Evolutionary conservation across 2,888 invertebrate genomes (phyloP), one percentile per base, ranked within the genome.

Genomic region (Caenorhabditis imperialis): DNA sequence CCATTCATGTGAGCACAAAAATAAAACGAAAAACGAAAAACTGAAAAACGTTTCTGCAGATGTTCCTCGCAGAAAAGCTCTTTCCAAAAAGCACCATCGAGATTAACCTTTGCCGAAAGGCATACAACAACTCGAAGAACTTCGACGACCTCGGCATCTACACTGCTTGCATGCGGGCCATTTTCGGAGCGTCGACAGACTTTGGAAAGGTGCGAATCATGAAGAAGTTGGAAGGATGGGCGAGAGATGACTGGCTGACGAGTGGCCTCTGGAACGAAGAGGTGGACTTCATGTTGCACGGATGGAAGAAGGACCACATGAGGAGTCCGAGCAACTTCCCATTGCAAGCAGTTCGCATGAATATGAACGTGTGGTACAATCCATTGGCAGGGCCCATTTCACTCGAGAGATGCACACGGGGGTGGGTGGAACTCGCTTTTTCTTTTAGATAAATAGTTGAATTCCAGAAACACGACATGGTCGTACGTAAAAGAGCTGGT

Each of bases 171-270:
- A 71, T 74, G 2, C 62, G 81, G 20, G 16, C 51, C 2, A 63
- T 85, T 12, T 60, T 63, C 44, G 54, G 54, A 1, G 40, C 20
- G 0, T 10, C 14, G 2, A 60, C 62, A 0, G 69, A 75, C 23
- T 58, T 77, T 18, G 79, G 62, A 3, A 69, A 58, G 27, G 35
- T 77, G 0, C 48, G 65, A 44, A 70, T 79, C n/a, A 53, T 73
- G 45, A 27, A 25, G 37, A 79, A 77, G 48, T 73, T 77, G 25
- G n/a, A 37, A 18, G 42, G 69, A 5, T 78, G 78, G 77, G 55
- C 71, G 2, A 22, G 81, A 16, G 81, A 81, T 44, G 78, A 77
- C 6, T 81, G 81, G 81, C 51, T 81, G 35, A 77, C 81, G 7
- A 67, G 73, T 44, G 72, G 72, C 18, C 44, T 65, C 3, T 81